Evolutionary conservation across 1,140 invertebrate species (phyloP).

Genomic region (Drosophila sechellia): DNA sequence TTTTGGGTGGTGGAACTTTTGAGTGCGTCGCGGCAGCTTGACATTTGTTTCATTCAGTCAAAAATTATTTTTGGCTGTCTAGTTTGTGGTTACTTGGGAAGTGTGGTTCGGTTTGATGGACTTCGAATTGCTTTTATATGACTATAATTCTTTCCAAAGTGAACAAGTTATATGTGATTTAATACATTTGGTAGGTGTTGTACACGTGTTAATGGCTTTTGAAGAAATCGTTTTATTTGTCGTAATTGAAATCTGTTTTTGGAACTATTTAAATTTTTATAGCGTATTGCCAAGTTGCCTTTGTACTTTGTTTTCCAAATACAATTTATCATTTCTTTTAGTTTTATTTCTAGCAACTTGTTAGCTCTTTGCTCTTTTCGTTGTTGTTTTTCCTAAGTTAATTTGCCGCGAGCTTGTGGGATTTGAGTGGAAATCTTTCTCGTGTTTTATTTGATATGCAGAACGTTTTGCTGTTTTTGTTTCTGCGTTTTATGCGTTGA

Average conservation of each 20-base stretch:
- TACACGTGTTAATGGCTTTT: background rate
- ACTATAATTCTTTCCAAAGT: background rate
- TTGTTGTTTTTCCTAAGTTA: constrained; percentile 11
- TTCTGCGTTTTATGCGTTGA: constrained; percentile 13
- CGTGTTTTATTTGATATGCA: constrained; percentile 29
- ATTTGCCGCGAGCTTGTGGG: constrained; percentile 22
- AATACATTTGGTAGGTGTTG: constrained; percentile 2
- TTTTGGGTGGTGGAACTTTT: constrained; percentile 28
- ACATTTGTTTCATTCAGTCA: constrained; percentile 61
- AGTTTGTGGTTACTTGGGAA: constrained; percentile 25
- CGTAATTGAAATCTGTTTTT: too few relatives aligned
- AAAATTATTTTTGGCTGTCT: constrained; percentile 44
- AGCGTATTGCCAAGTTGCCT: constrained; percentile 17
- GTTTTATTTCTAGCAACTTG: constrained; percentile 37
- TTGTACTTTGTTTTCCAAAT: background rate
- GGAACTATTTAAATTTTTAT: background rate
- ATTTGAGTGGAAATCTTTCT: constrained; percentile 40
- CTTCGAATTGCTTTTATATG: background rate
- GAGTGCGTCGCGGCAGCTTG: constrained; percentile 30
- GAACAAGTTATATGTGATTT: background rate
- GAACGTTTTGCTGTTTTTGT: constrained; percentile 17
- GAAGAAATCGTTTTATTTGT: too few relatives aligned
- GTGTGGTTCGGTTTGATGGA: background rate
- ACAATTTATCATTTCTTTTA: constrained; percentile 57
- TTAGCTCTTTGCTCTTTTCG: constrained; percentile 30